Evolutionary conservation across 2,113 vertebrate species (phyloP).

Genomic region (Colossoma macropomum): DNA sequence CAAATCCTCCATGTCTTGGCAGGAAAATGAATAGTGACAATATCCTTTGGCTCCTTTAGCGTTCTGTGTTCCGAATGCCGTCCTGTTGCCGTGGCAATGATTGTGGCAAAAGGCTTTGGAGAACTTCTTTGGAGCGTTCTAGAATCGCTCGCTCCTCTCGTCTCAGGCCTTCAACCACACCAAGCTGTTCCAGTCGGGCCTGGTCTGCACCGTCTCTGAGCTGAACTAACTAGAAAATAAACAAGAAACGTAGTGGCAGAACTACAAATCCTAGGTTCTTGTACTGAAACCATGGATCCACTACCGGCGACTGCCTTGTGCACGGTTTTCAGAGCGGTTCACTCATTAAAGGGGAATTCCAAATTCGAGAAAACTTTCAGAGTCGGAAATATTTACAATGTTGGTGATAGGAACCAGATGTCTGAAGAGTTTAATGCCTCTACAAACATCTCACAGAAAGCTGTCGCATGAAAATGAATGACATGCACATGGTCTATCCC

Average conservation of each 20-base stretch:
- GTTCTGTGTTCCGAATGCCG: neutral
- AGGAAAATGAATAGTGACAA: slow-evolving; percentile 17
- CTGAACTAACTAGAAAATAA: slow-evolving; percentile 62
- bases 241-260: slow-evolving; percentile 7
- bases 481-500: no score
- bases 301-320: no score
- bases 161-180: slow-evolving; percentile 66
- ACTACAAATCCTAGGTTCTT: no score
- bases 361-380: no score
- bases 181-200: slow-evolving; percentile 70
- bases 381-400: no score
- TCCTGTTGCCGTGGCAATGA: slow-evolving; percentile 35
- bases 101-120: slow-evolving; percentile 41
- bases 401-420: no score
- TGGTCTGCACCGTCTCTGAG: slow-evolving; percentile 58
- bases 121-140: slow-evolving; percentile 60
- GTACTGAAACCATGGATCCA: neutral
- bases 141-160: slow-evolving; percentile 75
- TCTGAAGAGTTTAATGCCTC: no score
- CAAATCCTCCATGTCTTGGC: slow-evolving; percentile 23
- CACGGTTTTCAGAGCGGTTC: no score
- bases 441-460: no score
- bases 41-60: slow-evolving; percentile 24
- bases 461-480: no score
- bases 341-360: no score